Evolutionary conservation across 2,888 invertebrate genomes (phyloP).

Genomic region (Thereva unica): DNA sequence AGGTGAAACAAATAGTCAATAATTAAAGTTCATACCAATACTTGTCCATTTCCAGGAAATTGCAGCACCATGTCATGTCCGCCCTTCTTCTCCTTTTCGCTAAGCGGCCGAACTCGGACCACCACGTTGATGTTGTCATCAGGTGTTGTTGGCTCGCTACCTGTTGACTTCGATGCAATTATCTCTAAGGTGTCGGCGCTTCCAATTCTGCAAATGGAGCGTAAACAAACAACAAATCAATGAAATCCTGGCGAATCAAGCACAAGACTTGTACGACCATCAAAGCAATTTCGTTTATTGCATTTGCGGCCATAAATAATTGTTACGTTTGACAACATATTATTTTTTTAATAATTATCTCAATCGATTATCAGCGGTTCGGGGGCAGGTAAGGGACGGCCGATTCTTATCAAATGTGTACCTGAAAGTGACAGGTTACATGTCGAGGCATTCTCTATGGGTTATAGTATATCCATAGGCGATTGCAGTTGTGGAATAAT

Average conservation of each 20-base stretch:
- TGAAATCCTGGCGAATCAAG: not conserved
- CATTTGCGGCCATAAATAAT: no score
- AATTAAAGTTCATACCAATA: conserved; percentile 59
- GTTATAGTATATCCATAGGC: no score
- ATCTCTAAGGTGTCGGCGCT: conserved; percentile 57
- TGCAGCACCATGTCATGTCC: conserved; percentile 73
- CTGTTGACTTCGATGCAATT: conserved; percentile 56
- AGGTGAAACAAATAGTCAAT: not conserved
- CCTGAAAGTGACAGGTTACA: no score
- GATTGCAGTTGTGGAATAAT: no score
- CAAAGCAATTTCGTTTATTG: no score
- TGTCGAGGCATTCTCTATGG: no score
- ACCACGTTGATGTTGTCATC: conserved; percentile 90
- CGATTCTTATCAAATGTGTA: no score
- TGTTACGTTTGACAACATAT: no score
- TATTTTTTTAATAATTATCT: no score
- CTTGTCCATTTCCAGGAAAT: conserved; percentile 89
- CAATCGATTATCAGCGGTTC: no score
- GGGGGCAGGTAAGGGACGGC: no score
- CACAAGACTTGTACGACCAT: not conserved
- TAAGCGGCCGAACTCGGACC: conserved; percentile 81
- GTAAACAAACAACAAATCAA: not conserved
- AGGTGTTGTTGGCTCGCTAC: conserved; percentile 57
- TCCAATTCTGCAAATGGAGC: conserved; percentile 50
- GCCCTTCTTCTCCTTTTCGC: conserved; percentile 71